phyloP scores from a whole-genome alignment of 2,888 invertebrate genomes.

The Blera fallax region DNA sequence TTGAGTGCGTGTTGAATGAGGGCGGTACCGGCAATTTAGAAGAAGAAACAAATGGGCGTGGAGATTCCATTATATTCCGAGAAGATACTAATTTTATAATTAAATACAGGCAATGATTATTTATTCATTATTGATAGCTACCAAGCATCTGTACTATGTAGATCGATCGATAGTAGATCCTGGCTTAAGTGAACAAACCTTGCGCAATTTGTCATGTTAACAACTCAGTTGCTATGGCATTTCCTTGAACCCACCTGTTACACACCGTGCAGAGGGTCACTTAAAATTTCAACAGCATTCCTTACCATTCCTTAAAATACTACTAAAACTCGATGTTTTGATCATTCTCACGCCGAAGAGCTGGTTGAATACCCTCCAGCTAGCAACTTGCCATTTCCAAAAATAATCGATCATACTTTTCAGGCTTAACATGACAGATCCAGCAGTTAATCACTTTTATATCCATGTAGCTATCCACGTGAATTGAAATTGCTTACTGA shows the following conservation, averaged over 20 bases:
- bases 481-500: slow-evolving; percentile 34
- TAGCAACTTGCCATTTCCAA: slow-evolving; percentile 13
- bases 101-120: neutral
- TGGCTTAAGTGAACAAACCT: too few relatives aligned
- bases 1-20: slow-evolving; percentile 60
- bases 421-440: slow-evolving; percentile 24
- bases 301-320: neutral
- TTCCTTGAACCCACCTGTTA: neutral
- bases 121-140: neutral
- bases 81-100: slow-evolving; percentile 7
- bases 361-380: neutral
- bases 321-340: neutral
- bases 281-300: neutral
- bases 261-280: neutral
- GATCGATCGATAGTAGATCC: neutral
- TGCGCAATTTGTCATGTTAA: too few relatives aligned
- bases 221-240: neutral
- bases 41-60: slow-evolving; percentile 32
- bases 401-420: slow-evolving; percentile 23
- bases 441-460: slow-evolving; percentile 15
- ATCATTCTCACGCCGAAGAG: slow-evolving; percentile 13
- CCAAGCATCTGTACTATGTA: neutral
- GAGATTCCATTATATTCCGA: neutral
- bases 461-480: slow-evolving; percentile 10
- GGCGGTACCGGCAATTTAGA: slow-evolving; percentile 15